These are phyloP conservation scores for Mercenaria mercenaria DNA, from an alignment of 1,140 invertebrate genomes.

Conservation along the genomic window DNA sequence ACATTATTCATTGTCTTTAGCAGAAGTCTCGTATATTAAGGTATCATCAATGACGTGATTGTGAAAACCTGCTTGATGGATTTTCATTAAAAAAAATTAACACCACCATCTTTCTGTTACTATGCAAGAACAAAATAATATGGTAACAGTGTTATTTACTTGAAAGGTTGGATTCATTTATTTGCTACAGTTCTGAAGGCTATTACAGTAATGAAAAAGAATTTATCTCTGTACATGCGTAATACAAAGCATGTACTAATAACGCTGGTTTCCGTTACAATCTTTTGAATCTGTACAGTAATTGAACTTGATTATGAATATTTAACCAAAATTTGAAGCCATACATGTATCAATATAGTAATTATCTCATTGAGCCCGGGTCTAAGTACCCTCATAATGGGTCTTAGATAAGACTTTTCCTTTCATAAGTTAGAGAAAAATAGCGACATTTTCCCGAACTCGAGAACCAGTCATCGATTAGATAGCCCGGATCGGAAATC, in stretches of 20 bases:
- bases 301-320: conserved; percentile 22
- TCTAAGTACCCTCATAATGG: conserved; percentile 31
- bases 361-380: conserved; percentile 24
- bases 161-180: no score
- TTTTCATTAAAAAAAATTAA: no score
- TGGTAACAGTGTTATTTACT: no score
- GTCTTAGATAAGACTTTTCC: conserved; percentile 43
- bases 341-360: background rate
- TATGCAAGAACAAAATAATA: no score
- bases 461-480: conserved; percentile 56
- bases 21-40: no score
- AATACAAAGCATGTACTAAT: conserved; percentile 43
- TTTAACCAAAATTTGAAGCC: conserved; percentile 35
- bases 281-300: conserved; percentile 10
- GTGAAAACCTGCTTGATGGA: no score
- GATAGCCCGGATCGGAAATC: conserved; percentile 39
- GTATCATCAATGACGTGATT: no score
- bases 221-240: background rate
- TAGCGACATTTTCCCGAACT: conserved; percentile 37
- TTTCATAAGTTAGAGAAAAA: conserved; percentile 22
- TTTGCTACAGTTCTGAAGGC: no score
- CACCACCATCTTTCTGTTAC: no score
- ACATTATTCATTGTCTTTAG: no score
- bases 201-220: no score
- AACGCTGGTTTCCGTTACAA: conserved; percentile 1